These are phyloP conservation scores for Crotalus helleri DNA, from an alignment of 2,113 vertebrate species.

Conservation along the genomic window DNA sequence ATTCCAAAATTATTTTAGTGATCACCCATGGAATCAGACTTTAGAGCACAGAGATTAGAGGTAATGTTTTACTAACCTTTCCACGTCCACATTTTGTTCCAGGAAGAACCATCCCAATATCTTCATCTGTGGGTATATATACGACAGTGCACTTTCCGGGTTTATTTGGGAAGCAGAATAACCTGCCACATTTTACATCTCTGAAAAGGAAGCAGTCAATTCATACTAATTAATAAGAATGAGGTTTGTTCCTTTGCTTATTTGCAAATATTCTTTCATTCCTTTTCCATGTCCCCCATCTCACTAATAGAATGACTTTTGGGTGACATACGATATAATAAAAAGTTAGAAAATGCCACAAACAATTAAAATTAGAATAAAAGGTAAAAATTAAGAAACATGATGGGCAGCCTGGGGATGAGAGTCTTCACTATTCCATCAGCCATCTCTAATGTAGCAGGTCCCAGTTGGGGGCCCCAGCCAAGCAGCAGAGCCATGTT, in stretches of 20 bases:
- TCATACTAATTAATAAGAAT: background rate
- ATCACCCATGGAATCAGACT: background rate
- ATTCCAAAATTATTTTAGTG: too few species aligned
- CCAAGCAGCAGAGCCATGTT: slow-evolving; percentile 2
- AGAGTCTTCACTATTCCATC: too few species aligned
- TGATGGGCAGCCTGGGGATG: too few species aligned
- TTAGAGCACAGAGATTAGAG: background rate
- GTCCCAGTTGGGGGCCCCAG: fast-evolving
- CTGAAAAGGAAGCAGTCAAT: slow-evolving; percentile 58
- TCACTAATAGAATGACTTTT: too few species aligned
- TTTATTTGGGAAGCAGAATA: slow-evolving; percentile 74
- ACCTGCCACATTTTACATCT: slow-evolving; percentile 80
- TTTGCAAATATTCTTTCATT: background rate
- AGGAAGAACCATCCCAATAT: slow-evolving; percentile 75
- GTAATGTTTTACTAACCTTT: background rate
- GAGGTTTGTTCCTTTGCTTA: background rate
- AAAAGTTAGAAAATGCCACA: too few species aligned
- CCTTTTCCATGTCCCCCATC: too few species aligned
- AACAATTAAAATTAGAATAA: too few species aligned
- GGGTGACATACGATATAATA: too few species aligned
- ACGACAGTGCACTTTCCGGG: fast-evolving
- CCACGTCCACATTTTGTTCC: slow-evolving; percentile 65
- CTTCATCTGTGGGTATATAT: slow-evolving; percentile 8
- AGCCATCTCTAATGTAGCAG: too few species aligned
- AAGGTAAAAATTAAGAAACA: too few species aligned